Base-by-base conservation (phyloP, 2,113 vertebrate genomes). In the Gambusia holbrooki region DNA sequence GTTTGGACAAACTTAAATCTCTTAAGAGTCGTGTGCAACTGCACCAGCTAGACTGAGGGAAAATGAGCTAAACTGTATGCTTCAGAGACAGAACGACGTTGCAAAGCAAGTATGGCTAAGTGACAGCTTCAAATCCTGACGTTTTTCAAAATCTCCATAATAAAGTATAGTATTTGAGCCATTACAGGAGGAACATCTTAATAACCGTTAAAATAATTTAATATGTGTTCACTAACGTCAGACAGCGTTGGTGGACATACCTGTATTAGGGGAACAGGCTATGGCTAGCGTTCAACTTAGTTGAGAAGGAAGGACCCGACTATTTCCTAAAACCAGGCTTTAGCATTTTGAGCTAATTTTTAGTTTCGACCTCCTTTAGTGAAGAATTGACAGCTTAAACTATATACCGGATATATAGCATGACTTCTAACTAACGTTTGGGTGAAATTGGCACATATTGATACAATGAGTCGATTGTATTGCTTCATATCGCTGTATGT, bases 281-380 rank as follows among this genome's bases (percentile, higher is more conserved):
- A 71, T 3, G 2, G 76, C 35, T 90, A 89, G 58, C 76, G 40
- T 63, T 45, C 28, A 66, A 84, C 84, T 72, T 76, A 86, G 42
- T 81, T 79, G 58, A 74, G 81, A 64, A 69, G 70, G 76, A 86
- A 82, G 81, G 81, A 19, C 67, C 79, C 68, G 86, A 81, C 90
- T 84, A 84, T 81, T 92, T 91, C 82, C 86, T 84, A 84, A 84
- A 87, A 82, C 66, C 70, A 72, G 81, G 82, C 82, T 81, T 62
- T 68, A 73, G 77, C 82, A 45, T 1, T 7, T 63, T 13, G 4
- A 42, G 87, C 80, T 87, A 83, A 68, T 1, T 40, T 60, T 67
- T 62, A 70, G 79, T 73, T 73, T 27, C 15, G 12, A 73, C 54
- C 63, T 74, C 19, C 42, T 58, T 80, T 65, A 79, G 60, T 71